These are phyloP conservation scores for Flexamia atlantica DNA, from an alignment of 2,888 invertebrate genomes.

Conservation along the genomic window DNA sequence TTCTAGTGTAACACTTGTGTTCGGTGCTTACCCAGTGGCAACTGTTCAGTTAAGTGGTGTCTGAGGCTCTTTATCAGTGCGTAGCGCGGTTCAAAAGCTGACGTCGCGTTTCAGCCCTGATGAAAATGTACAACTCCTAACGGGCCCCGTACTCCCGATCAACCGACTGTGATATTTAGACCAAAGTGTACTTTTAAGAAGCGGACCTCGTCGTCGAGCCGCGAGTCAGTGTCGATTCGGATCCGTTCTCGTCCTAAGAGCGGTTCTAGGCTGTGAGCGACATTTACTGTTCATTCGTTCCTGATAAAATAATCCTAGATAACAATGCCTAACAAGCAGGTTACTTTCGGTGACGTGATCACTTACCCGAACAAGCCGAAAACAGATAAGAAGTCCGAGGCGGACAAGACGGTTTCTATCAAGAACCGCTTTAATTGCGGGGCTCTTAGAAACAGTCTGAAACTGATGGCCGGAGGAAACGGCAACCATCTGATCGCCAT, in stretches of 20 bases:
- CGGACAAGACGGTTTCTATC: conserved; percentile 64
- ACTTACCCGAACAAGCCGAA: conserved; percentile 66
- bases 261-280: conserved; percentile 60
- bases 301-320: conserved; percentile 36
- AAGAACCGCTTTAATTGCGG: conserved; percentile 71
- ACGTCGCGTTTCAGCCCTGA: conserved; percentile 64
- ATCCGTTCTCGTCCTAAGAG: conserved; percentile 44
- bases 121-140: conserved; percentile 64
- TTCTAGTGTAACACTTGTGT: conserved; percentile 65
- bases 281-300: conserved; percentile 43
- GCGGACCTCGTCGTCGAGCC: neutral
- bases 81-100: conserved; percentile 60
- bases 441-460: conserved; percentile 69
- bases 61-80: conserved; percentile 9
- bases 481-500: conserved; percentile 89
- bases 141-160: conserved; percentile 50
- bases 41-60: conserved; percentile 17
- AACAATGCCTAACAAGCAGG: conserved; percentile 69
- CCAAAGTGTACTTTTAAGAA: conserved; percentile 64
- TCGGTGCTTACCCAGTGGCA: conserved; percentile 56
- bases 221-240: conserved; percentile 63
- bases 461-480: conserved; percentile 90
- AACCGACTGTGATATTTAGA: conserved; percentile 68
- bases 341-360: conserved; percentile 70
- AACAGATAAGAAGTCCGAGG: conserved; percentile 66